Percentiles rank a stretch among this genome's conserved stretches.
phyloP scores from a whole-genome alignment of 1,140 invertebrate species.

The Drosophila nannoptera region DNA sequence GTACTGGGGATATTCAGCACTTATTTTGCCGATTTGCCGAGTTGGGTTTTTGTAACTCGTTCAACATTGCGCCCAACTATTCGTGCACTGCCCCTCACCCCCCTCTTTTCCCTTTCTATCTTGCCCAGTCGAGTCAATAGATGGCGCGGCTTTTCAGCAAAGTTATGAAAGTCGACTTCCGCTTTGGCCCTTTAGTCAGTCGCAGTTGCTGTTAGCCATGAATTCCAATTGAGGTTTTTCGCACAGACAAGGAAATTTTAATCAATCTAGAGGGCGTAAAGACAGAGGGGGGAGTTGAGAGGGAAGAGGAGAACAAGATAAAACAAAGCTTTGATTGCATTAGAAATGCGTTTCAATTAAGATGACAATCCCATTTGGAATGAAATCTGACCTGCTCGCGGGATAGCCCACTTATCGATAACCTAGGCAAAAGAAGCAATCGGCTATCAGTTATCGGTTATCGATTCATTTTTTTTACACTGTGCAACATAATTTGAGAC shows the following conservation, averaged over 20 bases:
- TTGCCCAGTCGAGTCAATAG: background rate
- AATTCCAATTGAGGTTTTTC: conserved; percentile 23
- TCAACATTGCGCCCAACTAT: conserved; percentile 70
- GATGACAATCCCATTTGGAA: too few species aligned
- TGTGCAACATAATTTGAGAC: background rate
- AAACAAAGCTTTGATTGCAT: too few species aligned
- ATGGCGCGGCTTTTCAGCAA: conserved; percentile 30
- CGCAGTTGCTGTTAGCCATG: conserved; percentile 18
- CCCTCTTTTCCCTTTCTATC: background rate
- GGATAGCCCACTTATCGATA: background rate
- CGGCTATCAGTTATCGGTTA: background rate
- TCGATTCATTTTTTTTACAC: background rate
- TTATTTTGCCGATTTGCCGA: conserved; percentile 58
- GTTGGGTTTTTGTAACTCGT: conserved; percentile 63
- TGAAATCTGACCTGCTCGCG: too few species aligned
- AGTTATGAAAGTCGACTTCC: conserved; percentile 43
- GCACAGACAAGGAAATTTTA: background rate
- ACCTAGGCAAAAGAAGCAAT: background rate
- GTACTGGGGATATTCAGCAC: conserved; percentile 42
- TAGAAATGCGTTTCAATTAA: too few species aligned
- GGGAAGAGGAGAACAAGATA: too few species aligned
- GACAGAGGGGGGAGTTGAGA: too few species aligned
- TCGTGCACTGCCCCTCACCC: conserved; percentile 13
- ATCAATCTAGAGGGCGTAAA: background rate
- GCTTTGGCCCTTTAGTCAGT: conserved; percentile 33